These are phyloP conservation scores for Tenualosa ilisha DNA, from an alignment of 2,797 vertebrate species.

Conservation along the genomic window DNA sequence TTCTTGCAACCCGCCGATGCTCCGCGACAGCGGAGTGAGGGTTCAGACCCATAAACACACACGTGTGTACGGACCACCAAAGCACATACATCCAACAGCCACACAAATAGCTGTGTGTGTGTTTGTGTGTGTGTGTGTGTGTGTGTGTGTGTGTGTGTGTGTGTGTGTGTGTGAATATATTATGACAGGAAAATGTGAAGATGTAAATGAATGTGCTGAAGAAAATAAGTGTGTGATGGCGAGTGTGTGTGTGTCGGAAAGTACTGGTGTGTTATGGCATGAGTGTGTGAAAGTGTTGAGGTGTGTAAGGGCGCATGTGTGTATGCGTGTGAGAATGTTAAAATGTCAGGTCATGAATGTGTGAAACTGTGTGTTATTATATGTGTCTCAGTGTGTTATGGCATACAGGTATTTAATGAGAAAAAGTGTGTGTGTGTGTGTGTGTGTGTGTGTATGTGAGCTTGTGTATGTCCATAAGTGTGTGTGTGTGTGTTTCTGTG, in stretches of 20 bases:
- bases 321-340: no score
- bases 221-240: neutral
- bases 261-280: neutral
- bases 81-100: no score
- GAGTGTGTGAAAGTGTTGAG: no score
- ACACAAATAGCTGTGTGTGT: neutral
- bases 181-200: no score
- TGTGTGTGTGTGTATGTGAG: neutral
- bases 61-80: no score
- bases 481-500: neutral
- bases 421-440: neutral
- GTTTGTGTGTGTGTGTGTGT: neutral
- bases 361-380: no score
- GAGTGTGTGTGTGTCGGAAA: slow-evolving; percentile 29
- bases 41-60: no score
- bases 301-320: neutral
- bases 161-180: no score
- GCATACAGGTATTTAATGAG: neutral
- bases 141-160: no score
- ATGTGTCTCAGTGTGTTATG: neutral
- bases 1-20: slow-evolving; percentile 62
- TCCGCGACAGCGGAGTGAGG: neutral
- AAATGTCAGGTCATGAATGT: neutral
- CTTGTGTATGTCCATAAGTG: no score
- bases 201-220: no score